A percentile compares a stretch with the other conserved stretches of the same genome.
phyloP scores from a whole-genome alignment of 53 echinoderm and acorn worm genomes.

The Actinopyga echinites region DNA sequence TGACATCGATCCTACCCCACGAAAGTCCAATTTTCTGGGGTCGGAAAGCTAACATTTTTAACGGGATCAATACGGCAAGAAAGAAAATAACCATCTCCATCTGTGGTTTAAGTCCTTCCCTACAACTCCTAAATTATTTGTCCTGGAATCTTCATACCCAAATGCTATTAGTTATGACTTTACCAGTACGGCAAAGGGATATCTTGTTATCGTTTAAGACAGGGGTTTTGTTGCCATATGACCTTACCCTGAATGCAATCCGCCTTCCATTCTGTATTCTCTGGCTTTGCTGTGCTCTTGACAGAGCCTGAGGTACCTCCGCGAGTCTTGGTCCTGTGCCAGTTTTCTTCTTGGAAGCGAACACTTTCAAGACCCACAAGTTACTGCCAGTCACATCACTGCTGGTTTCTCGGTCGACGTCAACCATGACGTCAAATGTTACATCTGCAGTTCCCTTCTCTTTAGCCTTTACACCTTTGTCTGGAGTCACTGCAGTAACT shows the following conservation, averaged over 20 bases:
- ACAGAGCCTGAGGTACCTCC: slow-evolving; percentile 49
- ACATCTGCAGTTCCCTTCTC: slow-evolving; percentile 10
- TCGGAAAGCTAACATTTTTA: too few species aligned
- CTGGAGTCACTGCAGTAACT: neutral
- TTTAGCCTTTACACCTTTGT: neutral
- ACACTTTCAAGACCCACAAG: slow-evolving; percentile 60
- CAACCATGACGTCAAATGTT: slow-evolving; percentile 43
- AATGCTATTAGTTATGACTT: too few species aligned
- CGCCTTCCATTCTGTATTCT: slow-evolving; percentile 18
- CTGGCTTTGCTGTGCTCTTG: slow-evolving; percentile 24
- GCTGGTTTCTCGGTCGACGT: slow-evolving; percentile 24
- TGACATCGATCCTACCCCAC: too few species aligned
- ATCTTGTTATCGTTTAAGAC: too few species aligned
- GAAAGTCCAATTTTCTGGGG: too few species aligned
- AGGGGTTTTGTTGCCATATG: too few species aligned
- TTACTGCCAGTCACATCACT: slow-evolving; percentile 51
- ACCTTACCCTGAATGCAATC: slow-evolving; percentile 1
- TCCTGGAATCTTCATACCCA: too few species aligned
- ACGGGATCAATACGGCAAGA: too few species aligned
- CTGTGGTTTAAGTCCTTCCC: too few species aligned
- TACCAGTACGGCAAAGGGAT: too few species aligned
- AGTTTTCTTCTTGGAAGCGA: slow-evolving; percentile 57
- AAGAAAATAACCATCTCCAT: too few species aligned
- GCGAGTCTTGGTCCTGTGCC: slow-evolving; percentile 57
- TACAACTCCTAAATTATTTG: too few species aligned